Evolutionary conservation across 2,797 vertebrate genomes (phyloP), one percentile per base, ranked within the genome.

Genomic region (Chelon labrosus): DNA sequence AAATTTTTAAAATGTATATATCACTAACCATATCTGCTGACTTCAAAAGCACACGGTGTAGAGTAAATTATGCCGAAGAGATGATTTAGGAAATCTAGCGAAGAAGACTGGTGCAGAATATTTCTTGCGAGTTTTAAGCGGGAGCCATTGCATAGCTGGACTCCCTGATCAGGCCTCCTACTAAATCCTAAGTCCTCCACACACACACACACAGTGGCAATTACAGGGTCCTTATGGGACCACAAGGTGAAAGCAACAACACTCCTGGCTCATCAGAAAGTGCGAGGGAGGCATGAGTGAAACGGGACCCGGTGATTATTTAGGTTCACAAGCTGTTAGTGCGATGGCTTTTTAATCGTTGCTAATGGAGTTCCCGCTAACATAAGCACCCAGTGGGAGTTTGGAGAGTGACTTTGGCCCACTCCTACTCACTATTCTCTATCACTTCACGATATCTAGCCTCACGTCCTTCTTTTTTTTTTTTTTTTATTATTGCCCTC

Each of bases 281-380:
- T 73, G 58, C 73, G 49, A 85, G 82, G 83, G 83, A 77, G 73
- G 81, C 67, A 13, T 74, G 50, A 41, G 22, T 70, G 80, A 80
- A 88, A 88, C 47, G 16, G 73, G 84, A 86, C 69, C 70, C 64
- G 82, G 71, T 84, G 72, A 87, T 92, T 86, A 88, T 87, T 91
- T 85, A 82, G 80, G 78, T 77, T 82, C 85, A 62, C 82, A 75
- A 75, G 84, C 88, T 91, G 87, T 89, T 92, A 81, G 72, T 62
- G 65, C 9, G 73, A 93, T 89, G 79, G 82, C 79, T 88, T 89
- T 92, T 91, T 92, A 93, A 93, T 92, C 19, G 75, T 77, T 77
- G 72, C 89, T 93, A 89, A 91, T 94, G 80, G 83, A 79, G 70
- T 86, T 84, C 71, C 54, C 19, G 38, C 82, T 70, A 79, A 86